phyloP scores from a whole-genome alignment of 2,888 invertebrate species.

The Salticus scenicus region DNA sequence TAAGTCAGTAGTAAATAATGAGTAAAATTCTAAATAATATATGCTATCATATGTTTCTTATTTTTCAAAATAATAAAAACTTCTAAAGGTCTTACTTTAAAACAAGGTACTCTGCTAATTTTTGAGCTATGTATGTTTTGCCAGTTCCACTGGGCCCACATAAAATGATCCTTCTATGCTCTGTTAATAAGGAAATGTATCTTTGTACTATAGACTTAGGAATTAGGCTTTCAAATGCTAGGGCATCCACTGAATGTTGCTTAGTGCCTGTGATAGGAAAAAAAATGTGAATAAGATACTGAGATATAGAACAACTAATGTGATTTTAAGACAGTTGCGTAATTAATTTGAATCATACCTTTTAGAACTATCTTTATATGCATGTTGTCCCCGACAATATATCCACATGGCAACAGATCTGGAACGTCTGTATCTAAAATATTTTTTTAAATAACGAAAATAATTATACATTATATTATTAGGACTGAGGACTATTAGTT shows the following conservation, averaged over 20 bases:
- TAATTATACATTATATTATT: no score
- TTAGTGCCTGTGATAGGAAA: slow-evolving; percentile 79
- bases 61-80: no score
- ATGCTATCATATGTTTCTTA: no score
- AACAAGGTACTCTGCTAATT: slow-evolving; percentile 93
- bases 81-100: slow-evolving; percentile 73
- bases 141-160: slow-evolving; percentile 98
- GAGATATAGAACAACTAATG: no score
- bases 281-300: background rate
- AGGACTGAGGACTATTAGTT: no score
- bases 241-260: slow-evolving; percentile 90
- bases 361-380: slow-evolving; percentile 78
- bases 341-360: slow-evolving; percentile 71
- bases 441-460: background rate
- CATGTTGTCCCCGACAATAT: slow-evolving; percentile 84
- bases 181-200: slow-evolving; percentile 89
- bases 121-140: slow-evolving; percentile 95
- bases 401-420: slow-evolving; percentile 93
- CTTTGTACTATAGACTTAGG: slow-evolving; percentile 97
- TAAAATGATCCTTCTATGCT: slow-evolving; percentile 93
- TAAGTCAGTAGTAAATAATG: no score
- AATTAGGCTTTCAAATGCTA: slow-evolving; percentile 96
- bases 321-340: no score
- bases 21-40: no score
- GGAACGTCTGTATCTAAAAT: slow-evolving; percentile 80